Evolutionary conservation across 2,113 vertebrate genomes (phyloP), one percentile per base, ranked within the genome.

Genomic region (Eptesicus fuscus): DNA sequence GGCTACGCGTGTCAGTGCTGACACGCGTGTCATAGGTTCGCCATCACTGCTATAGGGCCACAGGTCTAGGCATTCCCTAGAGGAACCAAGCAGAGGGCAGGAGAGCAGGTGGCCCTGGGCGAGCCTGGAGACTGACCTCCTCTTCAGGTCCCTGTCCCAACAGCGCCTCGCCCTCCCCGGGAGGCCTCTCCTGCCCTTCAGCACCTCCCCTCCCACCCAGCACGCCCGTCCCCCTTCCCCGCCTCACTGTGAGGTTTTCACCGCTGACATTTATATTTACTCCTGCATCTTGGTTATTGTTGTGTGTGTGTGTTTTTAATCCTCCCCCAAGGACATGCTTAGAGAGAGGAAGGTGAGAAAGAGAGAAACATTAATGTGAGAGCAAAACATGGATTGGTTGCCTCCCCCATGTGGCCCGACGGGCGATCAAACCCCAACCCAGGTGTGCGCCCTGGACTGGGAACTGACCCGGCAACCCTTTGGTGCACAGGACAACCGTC

Each of bases 121-220:
- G n/a, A 14, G n/a, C 35, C 9, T 37, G 35, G 51, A 40, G 78
- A 17, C n/a, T 16, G 25, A 9, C 35, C 23, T 9, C 51, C 56
- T 17, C 77, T 37, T 61, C 47, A 17, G 67, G 23, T 13, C 23
- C 10, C n/a, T 25, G 10, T 67, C 37, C 70, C 23, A 4, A 40
- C 0, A 28, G 3, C 1, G 1, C 1, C 12, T 61, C 51, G 3
- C 10, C 18, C 51, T 17, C 17, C 10, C 49, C 4, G 7, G 0
- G 37, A 69, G n/a, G 18, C 18, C 35, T 5, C 35, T 2, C 35
- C 32, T 12, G 44, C 51, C 63, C 44, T 7, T 7, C 20, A 44
- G 32, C 32, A 25, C 1, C 42, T 23, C 74, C 32, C 22, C 47
- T 61, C 32, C 28, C 2, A 1, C 69, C 51, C 44, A 32, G 47